Percentiles rank a stretch among this genome's conserved stretches.
Conservation (phyloP, 2,888 invertebrate species). For the Netelia inedita region DNA sequence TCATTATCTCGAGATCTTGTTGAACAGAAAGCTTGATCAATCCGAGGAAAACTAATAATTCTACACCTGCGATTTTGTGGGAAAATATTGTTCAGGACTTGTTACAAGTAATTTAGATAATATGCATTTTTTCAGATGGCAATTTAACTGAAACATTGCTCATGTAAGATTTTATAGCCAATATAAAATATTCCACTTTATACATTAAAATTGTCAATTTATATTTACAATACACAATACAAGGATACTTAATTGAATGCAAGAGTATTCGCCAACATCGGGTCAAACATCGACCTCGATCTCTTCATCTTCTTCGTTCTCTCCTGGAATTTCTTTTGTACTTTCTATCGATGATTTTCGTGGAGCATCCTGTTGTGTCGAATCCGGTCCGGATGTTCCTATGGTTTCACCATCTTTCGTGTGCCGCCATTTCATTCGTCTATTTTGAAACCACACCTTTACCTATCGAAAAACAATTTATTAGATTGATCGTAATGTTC, state of each 20-base stretch:
- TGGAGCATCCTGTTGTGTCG: slow-evolving; percentile 71
- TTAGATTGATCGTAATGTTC: slow-evolving; percentile 1
- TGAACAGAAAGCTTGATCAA: too few species aligned
- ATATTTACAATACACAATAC: slow-evolving; percentile 53
- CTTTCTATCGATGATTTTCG: slow-evolving; percentile 46
- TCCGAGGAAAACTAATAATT: too few species aligned
- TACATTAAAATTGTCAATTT: slow-evolving; percentile 6
- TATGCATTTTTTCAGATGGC: too few species aligned
- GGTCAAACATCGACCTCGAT: slow-evolving; percentile 79
- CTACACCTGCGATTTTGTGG: too few species aligned
- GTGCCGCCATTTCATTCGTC: slow-evolving; percentile 96
- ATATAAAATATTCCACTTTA: background rate
- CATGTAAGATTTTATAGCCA: too few species aligned
- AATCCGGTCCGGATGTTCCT: slow-evolving; percentile 69
- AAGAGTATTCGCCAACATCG: background rate
- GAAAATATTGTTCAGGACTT: too few species aligned
- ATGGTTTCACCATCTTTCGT: slow-evolving; percentile 87
- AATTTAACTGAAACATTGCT: too few species aligned
- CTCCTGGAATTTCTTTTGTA: slow-evolving; percentile 50
- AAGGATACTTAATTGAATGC: slow-evolving; percentile 17
- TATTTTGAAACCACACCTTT: slow-evolving; percentile 97
- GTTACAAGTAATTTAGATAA: too few species aligned
- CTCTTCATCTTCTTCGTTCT: slow-evolving; percentile 74
- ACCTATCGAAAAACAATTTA: slow-evolving; percentile 86
- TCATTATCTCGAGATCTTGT: too few species aligned